Percentiles rank a stretch among this genome's conserved stretches.
These are phyloP conservation scores for Gasterosteus aculeatus DNA, from an alignment of 2,113 vertebrate genomes.

Conservation along the genomic window DNA sequence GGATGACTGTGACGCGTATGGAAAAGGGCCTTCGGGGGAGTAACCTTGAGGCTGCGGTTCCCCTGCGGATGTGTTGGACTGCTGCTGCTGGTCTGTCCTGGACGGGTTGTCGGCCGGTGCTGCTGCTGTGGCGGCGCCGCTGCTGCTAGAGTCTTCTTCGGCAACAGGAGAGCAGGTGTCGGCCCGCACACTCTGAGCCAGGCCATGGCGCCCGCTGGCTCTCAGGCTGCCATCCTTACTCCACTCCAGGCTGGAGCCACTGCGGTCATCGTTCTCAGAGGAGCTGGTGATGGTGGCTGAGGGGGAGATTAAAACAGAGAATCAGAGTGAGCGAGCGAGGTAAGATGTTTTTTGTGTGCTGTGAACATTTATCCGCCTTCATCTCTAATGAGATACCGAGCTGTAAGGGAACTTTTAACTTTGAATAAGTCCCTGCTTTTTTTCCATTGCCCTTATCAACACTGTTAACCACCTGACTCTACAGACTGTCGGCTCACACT, in stretches of 20 bases:
- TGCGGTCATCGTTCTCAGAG: conserved; percentile 98
- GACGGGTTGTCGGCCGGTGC: conserved; percentile 73
- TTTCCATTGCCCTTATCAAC: conserved; percentile 49
- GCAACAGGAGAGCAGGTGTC: conserved; percentile 96
- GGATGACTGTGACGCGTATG: conserved; percentile 84
- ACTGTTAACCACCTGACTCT: conserved; percentile 38
- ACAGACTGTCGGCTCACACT: conserved; percentile 20
- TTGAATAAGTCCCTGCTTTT: conserved; percentile 29
- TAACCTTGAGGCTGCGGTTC: conserved; percentile 57
- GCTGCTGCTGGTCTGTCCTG: conserved; percentile 70
- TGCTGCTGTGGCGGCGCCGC: conserved; percentile 80
- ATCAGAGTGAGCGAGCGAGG: conserved; percentile 12
- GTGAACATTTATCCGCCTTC: conserved; percentile 41
- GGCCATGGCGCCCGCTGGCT: conserved; percentile 85
- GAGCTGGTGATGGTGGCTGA: conserved; percentile 98
- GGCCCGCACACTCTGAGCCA: conserved; percentile 84
- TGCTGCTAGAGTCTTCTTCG: conserved; percentile 85
- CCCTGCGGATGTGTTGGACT: conserved; percentile 66
- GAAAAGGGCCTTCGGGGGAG: conserved; percentile 85
- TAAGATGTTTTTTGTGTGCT: conserved; percentile 31
- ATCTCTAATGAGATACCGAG: conserved; percentile 21
- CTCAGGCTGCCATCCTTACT: conserved; percentile 92
- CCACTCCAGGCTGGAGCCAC: conserved; percentile 98
- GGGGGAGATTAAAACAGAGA: conserved; percentile 28
- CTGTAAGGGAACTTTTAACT: conserved; percentile 51